Evolutionary conservation across 2,797 vertebrate species (phyloP), one percentile per base, ranked within the genome.

Genomic region (Austrolebias charrua): DNA sequence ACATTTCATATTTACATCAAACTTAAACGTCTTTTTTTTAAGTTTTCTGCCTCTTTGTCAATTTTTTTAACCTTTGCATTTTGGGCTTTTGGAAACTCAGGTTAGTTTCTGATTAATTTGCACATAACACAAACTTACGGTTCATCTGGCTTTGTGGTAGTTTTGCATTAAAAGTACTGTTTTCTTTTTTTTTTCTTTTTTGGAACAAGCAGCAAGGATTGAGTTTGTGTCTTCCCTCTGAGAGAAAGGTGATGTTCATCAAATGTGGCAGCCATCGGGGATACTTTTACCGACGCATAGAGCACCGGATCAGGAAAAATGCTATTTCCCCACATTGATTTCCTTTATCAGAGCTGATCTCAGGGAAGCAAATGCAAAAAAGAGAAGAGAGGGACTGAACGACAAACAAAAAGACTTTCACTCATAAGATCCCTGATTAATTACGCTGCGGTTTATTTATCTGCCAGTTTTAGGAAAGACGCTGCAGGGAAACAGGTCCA

Each of bases 261-360:
- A 1, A 66, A 50, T 31, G 33, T 29, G 47, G 14, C 8, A 57
- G 66, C 63, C 6, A 55, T 49, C 49, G 51, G 18, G 2, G 35
- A 48, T 8, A 2, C 20, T 59, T 83, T 66, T 64, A 75, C 46
- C 62, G 29, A 63, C 15, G 16, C 1, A n/a, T n/a, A 13, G 19
- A 3, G 19, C 9, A 10, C 42, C 54, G 31, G 58, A 71, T 55
- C 49, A 46, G 33, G 7, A 47, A 46, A 38, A 38, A 63, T n/a
- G 31, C 10, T 5, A 13, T 75, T 31, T 69, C 11, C 53, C 35
- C 29, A 43, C 29, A 70, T 69, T 20, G 72, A 65, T 73, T 79
- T 74, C 50, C 48, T 60, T 65, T 47, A 64, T 61, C 43, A 49
- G 68, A 66, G 52, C 58, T 19, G 56, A n/a, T 60, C 46, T 47